Conservation (phyloP, 2,113 vertebrate species). For the Procavia capensis region DNA sequence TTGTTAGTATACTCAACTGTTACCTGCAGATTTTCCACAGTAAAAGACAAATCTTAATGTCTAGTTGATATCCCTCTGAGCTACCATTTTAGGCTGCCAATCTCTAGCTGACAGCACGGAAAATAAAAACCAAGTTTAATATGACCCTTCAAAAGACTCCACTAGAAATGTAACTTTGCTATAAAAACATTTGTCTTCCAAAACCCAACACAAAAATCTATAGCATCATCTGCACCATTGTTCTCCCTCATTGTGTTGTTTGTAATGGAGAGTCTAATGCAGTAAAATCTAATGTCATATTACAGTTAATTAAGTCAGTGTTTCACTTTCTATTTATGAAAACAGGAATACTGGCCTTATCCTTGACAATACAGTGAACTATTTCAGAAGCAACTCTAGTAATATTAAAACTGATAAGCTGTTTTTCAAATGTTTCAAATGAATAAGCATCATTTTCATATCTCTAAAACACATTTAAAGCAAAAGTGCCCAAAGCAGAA, state of each 20-base stretch:
- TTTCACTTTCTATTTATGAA: constrained; percentile 32
- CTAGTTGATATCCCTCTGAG: constrained; percentile 1
- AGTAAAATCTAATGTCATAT: background rate
- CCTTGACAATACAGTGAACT: background rate
- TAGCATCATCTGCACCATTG: background rate
- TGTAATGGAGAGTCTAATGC: background rate
- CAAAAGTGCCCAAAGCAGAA: constrained; percentile 8
- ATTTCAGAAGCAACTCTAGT: constrained; percentile 20
- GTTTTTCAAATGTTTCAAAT: constrained; percentile 7
- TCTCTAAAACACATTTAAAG: constrained; percentile 45
- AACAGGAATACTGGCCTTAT: constrained; percentile 28
- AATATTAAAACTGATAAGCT: constrained; percentile 18
- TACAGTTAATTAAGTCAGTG: background rate
- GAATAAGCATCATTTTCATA: background rate
- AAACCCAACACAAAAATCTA: constrained; percentile 5
- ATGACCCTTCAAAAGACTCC: background rate
- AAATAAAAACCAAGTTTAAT: constrained; percentile 47
- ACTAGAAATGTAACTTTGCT: constrained; percentile 32
- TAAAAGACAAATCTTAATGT: constrained; percentile 42
- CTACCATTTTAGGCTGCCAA: constrained; percentile 14
- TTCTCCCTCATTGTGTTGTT: background rate
- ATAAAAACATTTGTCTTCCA: background rate
- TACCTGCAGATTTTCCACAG: background rate
- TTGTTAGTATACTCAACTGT: background rate
- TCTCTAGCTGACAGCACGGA: background rate